Conservation (phyloP, 1,140 invertebrate species). For the Drosophila trapezifrons region DNA sequence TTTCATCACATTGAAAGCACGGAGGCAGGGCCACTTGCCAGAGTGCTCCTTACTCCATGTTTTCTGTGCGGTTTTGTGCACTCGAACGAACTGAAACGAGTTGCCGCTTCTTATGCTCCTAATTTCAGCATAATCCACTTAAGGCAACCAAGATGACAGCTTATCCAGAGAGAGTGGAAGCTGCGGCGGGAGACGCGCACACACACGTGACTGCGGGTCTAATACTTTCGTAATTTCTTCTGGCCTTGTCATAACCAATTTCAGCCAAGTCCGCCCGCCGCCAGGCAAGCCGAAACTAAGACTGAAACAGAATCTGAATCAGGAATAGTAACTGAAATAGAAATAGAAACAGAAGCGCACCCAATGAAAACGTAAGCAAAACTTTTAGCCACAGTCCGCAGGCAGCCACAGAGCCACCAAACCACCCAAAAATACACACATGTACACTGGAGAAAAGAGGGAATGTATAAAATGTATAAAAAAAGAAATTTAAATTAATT, state of each 20-base stretch:
- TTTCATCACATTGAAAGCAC: not conserved
- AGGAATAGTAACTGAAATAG: constrained; percentile 16
- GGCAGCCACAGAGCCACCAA: constrained; percentile 9
- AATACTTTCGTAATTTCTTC: constrained; percentile 75
- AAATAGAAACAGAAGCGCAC: constrained; percentile 7
- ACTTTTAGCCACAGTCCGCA: constrained; percentile 47
- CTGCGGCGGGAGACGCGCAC: constrained; percentile 15
- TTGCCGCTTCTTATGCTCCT: constrained; percentile 4
- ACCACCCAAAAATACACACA: constrained; percentile 18
- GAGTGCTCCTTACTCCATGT: not conserved
- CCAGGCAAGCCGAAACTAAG: constrained; percentile 28
- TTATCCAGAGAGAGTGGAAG: constrained; percentile 9
- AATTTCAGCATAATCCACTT: constrained; percentile 40
- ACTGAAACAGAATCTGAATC: constrained; percentile 17
- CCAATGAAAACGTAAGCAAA: constrained; percentile 60
- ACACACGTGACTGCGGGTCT: constrained; percentile 61
- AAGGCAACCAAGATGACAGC: constrained; percentile 14
- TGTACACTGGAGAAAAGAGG: constrained; percentile 9
- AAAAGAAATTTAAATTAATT: not conserved
- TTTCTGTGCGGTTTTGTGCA: constrained; percentile 7
- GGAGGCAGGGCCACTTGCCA: not conserved
- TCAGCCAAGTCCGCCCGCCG: constrained; percentile 22
- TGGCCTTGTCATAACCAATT: constrained; percentile 69
- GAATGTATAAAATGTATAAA: not conserved
- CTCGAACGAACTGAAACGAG: too few relatives aligned